Conservation (phyloP, 2,888 invertebrate genomes). For the Drosophila formosana region DNA sequence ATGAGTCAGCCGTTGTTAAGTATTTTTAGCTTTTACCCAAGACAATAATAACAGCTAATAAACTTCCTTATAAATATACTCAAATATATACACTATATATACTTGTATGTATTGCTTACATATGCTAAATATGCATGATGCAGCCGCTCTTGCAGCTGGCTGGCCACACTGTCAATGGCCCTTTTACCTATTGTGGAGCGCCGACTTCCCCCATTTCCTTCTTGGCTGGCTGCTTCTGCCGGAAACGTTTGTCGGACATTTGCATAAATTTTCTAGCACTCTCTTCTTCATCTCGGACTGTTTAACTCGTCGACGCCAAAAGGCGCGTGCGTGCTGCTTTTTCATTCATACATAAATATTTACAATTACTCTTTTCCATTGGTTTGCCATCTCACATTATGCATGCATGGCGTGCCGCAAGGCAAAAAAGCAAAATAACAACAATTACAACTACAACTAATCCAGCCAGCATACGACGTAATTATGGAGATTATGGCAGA, state of each 20-base stretch:
- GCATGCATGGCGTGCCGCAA: conserved; percentile 62
- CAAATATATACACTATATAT: neutral
- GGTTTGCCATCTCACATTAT: conserved; percentile 47
- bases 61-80: conserved; percentile 10
- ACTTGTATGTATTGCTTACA: too few relatives aligned
- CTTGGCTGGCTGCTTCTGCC: conserved; percentile 46
- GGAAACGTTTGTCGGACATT: conserved; percentile 51
- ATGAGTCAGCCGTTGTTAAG: conserved; percentile 20
- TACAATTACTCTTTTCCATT: conserved; percentile 55
- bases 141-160: conserved; percentile 4
- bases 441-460: conserved; percentile 15
- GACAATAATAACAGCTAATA: conserved; percentile 9
- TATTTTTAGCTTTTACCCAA: conserved; percentile 17
- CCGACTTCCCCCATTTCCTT: conserved; percentile 57
- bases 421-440: conserved; percentile 28
- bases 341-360: conserved; percentile 56
- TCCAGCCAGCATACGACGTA: conserved; percentile 41
- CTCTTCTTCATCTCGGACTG: conserved; percentile 10
- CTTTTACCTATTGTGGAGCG: conserved; percentile 24
- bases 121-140: neutral
- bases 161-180: conserved; percentile 13
- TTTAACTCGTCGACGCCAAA: conserved; percentile 37
- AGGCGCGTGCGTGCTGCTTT: conserved; percentile 68
- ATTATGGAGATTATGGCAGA: conserved; percentile 70
- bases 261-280: conserved; percentile 40